Conservation (phyloP, 2,113 vertebrate genomes). For the Gymnocephalus cernua region DNA sequence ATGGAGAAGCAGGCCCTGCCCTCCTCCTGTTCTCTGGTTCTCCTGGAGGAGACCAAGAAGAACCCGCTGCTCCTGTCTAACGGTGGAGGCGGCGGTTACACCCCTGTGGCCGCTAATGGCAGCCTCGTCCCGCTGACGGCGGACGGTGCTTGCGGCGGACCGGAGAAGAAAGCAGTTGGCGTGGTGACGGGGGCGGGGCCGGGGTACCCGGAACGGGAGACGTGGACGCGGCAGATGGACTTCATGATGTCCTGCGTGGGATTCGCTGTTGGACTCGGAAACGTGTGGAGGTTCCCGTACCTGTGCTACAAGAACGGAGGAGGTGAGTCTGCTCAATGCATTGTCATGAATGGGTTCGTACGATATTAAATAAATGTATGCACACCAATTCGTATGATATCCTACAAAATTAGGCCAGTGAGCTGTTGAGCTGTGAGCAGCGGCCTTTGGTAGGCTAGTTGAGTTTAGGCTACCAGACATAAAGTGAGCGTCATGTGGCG, state of each 20-base stretch:
- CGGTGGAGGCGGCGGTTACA: slow-evolving; percentile 44
- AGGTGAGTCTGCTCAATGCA: slow-evolving; percentile 79
- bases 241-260: slow-evolving; percentile 96
- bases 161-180: slow-evolving; percentile 38
- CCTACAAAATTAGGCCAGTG: no score
- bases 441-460: no score
- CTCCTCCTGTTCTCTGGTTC: slow-evolving; percentile 76
- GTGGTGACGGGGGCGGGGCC: slow-evolving; percentile 20
- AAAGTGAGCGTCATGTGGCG: no score
- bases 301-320: slow-evolving; percentile 95
- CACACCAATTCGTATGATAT: no score
- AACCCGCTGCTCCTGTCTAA: slow-evolving; percentile 76
- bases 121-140: slow-evolving; percentile 48
- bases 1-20: slow-evolving; percentile 81
- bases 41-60: slow-evolving; percentile 82
- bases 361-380: no score
- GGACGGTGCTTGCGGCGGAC: slow-evolving; percentile 31
- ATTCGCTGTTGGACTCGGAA: slow-evolving; percentile 91
- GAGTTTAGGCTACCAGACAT: no score
- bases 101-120: slow-evolving; percentile 60
- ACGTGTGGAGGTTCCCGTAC: slow-evolving; percentile 93
- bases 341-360: no score
- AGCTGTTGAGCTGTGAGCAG: no score
- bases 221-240: slow-evolving; percentile 96
- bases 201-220: slow-evolving; percentile 85